Percentiles rank a stretch among this genome's conserved stretches.
phyloP scores from a whole-genome alignment of 2,797 vertebrate species.

The Darevskia mixta region DNA sequence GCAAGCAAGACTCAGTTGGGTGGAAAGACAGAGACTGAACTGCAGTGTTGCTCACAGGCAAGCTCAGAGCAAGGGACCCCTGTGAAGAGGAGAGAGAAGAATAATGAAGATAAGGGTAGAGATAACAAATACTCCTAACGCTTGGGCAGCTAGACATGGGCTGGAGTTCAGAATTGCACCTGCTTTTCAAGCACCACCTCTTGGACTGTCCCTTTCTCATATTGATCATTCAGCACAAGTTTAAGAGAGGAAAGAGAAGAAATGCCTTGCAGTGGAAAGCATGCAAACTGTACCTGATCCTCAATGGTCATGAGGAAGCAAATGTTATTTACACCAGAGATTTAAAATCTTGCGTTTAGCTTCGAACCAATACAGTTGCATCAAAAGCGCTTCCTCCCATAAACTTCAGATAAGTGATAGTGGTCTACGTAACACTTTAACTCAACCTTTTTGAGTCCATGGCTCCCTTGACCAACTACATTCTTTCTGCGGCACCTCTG shows the following conservation, averaged over 20 bases:
- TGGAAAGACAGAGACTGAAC: constrained; percentile 93
- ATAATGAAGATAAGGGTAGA: background rate
- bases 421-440: too few species aligned
- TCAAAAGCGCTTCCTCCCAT: background rate
- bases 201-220: too few species aligned
- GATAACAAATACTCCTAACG: too few species aligned
- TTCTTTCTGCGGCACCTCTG: too few species aligned
- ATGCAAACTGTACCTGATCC: background rate
- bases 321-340: background rate
- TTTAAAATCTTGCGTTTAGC: background rate
- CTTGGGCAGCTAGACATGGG: background rate
- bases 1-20: constrained; percentile 84
- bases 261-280: background rate
- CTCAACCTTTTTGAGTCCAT: too few species aligned
- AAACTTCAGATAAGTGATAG: background rate
- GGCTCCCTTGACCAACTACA: too few species aligned
- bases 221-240: too few species aligned
- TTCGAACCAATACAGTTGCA: background rate
- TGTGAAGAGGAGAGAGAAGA: constrained; percentile 49
- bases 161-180: background rate
- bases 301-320: background rate
- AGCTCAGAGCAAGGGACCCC: constrained; percentile 85
- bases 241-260: background rate
- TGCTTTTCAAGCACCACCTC: too few species aligned
- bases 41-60: constrained; percentile 85